Percentiles rank a stretch among this genome's conserved stretches.
Conservation (phyloP, 2,888 invertebrate genomes). For the Andricus quercusramuli region DNA sequence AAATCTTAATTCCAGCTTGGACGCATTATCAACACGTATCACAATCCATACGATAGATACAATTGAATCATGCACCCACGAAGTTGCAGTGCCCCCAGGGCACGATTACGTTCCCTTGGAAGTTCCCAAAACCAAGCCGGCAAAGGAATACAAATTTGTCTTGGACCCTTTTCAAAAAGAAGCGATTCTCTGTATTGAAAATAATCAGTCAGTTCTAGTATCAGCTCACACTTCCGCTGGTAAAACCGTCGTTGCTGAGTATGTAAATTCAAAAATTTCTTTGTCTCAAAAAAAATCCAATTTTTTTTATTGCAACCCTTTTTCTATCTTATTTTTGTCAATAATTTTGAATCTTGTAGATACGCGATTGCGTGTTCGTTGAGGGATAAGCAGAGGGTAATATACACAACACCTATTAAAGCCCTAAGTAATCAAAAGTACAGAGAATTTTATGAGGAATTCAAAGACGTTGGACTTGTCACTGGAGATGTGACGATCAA, state of each 20-base stretch:
- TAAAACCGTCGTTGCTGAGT: slow-evolving; percentile 99
- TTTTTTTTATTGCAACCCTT: too few relatives aligned
- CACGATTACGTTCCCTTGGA: slow-evolving; percentile 86
- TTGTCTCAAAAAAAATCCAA: background rate
- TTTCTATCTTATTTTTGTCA: background rate
- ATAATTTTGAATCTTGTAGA: slow-evolving; percentile 75
- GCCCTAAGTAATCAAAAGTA: slow-evolving; percentile 99
- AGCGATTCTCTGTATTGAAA: slow-evolving; percentile 97
- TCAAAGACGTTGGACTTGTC: slow-evolving; percentile 97
- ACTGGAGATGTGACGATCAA: slow-evolving; percentile 99
- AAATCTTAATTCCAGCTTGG: slow-evolving; percentile 81
- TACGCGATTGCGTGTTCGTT: slow-evolving; percentile 98
- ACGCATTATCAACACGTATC: slow-evolving; percentile 89
- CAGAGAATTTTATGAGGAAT: slow-evolving; percentile 97
- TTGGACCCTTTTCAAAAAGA: slow-evolving; percentile 99
- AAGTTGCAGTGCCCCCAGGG: slow-evolving; percentile 95
- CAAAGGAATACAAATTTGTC: slow-evolving; percentile 95
- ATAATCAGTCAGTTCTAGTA: slow-evolving; percentile 98
- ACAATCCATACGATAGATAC: slow-evolving; percentile 94
- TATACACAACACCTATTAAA: slow-evolving; percentile 99
- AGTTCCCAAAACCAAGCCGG: slow-evolving; percentile 84
- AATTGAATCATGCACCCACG: slow-evolving; percentile 96
- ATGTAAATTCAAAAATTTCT: slow-evolving; percentile 76
- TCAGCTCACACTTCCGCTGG: slow-evolving; percentile 99
- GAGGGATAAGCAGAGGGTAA: slow-evolving; percentile 96